Evolutionary conservation across 2,888 invertebrate species (phyloP).

Genomic region (Nysson spinosus): DNA sequence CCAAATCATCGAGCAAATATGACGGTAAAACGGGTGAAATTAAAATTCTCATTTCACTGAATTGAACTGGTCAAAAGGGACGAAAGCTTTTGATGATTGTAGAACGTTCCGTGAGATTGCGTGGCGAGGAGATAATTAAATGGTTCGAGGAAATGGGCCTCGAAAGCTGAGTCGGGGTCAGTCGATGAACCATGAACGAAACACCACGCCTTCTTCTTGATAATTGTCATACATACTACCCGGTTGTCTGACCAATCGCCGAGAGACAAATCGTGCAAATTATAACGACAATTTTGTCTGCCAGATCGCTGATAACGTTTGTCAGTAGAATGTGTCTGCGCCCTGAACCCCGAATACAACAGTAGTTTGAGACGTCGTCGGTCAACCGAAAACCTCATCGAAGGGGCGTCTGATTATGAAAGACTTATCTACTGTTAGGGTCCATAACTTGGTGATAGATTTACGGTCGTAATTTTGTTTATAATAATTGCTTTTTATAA

Average conservation of each 20-base stretch:
- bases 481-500: too few species aligned
- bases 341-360: constrained; percentile 18
- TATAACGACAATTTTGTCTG: constrained; percentile 36
- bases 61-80: too few species aligned
- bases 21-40: too few species aligned
- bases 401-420: too few species aligned
- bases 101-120: constrained; percentile 42
- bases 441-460: too few species aligned
- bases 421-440: too few species aligned
- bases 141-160: constrained; percentile 52
- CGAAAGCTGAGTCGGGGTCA: constrained; percentile 45
- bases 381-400: too few species aligned
- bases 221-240: constrained; percentile 44
- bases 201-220: constrained; percentile 50
- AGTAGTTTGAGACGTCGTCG: too few species aligned
- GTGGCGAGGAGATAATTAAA: constrained; percentile 56
- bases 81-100: constrained; percentile 35
- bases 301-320: constrained; percentile 41
- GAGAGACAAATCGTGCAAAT: constrained; percentile 29
- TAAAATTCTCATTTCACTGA: too few species aligned
- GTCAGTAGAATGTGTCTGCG: background rate
- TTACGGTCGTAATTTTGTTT: too few species aligned
- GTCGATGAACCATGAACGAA: constrained; percentile 55
- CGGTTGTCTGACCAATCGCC: constrained; percentile 14
- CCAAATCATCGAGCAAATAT: too few species aligned